A percentile compares a stretch with the other conserved stretches of the same genome.
Evolutionary conservation across 2,797 vertebrate species (phyloP).

Genomic region (Pseudotriccus pelzelni): DNA sequence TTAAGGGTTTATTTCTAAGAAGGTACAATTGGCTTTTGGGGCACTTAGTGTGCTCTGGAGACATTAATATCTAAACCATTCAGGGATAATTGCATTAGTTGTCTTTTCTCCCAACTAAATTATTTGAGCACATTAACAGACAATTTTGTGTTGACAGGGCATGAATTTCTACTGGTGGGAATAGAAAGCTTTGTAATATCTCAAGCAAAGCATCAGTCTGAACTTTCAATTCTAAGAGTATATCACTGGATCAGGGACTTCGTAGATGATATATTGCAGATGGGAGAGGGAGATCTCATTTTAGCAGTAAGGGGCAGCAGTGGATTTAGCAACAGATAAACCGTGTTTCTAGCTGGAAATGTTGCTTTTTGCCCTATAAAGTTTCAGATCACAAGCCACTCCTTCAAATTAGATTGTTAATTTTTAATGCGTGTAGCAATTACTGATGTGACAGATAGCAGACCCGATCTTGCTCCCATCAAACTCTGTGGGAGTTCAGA

Average conservation of each 20-base stretch:
- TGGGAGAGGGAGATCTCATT: background rate
- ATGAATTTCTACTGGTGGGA: constrained; percentile 43
- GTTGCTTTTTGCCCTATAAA: constrained; percentile 19
- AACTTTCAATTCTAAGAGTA: constrained; percentile 26
- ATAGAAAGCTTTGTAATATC: constrained; percentile 53
- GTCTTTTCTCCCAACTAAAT: constrained; percentile 44
- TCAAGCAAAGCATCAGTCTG: constrained; percentile 32
- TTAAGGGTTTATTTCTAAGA: constrained; percentile 58
- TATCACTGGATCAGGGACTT: constrained; percentile 22
- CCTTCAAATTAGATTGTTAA: constrained; percentile 41
- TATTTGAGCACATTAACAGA: constrained; percentile 58
- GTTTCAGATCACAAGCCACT: constrained; percentile 2
- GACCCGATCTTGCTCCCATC: constrained; percentile 23
- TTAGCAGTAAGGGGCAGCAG: background rate
- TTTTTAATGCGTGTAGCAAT: constrained; percentile 50
- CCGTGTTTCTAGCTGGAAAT: background rate
- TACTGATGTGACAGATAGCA: constrained; percentile 38
- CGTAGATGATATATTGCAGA: constrained; percentile 21
- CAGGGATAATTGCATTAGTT: constrained; percentile 53
- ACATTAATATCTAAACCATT: constrained; percentile 39
- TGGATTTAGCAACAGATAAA: constrained; percentile 11
- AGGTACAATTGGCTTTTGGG: constrained; percentile 39
- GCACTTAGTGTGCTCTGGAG: constrained; percentile 32
- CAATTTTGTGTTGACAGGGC: constrained; percentile 63
- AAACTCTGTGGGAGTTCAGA: background rate